Evolutionary conservation across 2,113 vertebrate genomes (phyloP).

Genomic region (Oryzias melastigma): DNA sequence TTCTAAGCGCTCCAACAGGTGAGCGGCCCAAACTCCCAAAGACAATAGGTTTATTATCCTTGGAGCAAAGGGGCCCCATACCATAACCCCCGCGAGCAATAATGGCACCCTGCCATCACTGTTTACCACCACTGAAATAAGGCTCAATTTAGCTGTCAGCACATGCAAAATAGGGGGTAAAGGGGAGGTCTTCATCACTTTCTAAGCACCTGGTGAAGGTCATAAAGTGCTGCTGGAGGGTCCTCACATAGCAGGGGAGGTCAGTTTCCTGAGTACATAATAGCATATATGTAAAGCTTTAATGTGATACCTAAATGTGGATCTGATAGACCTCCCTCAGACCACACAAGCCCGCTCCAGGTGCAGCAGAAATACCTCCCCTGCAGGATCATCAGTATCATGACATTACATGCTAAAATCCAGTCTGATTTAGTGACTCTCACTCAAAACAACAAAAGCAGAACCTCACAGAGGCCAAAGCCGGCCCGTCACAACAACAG

Average conservation of each 20-base stretch:
- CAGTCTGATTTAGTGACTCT: slow-evolving; percentile 60
- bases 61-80: slow-evolving; percentile 36
- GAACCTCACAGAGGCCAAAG: slow-evolving; percentile 44
- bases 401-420: slow-evolving; percentile 62
- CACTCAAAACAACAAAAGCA: slow-evolving; percentile 64
- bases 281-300: slow-evolving; percentile 19
- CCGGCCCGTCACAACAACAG: slow-evolving; percentile 66
- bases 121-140: slow-evolving; percentile 59
- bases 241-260: slow-evolving; percentile 51
- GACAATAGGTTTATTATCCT: slow-evolving; percentile 74
- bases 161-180: slow-evolving; percentile 51
- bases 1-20: slow-evolving; percentile 63
- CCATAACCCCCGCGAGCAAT: slow-evolving; percentile 40
- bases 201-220: slow-evolving; percentile 61
- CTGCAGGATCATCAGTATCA: slow-evolving; percentile 33
- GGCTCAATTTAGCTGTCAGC: slow-evolving; percentile 77
- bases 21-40: slow-evolving; percentile 44
- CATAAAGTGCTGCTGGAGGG: slow-evolving; percentile 46
- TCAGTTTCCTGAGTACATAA: slow-evolving; percentile 63
- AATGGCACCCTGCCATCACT: slow-evolving; percentile 60
- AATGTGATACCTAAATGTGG: slow-evolving; percentile 62
- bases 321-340: slow-evolving; percentile 52
- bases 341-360: slow-evolving; percentile 63
- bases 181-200: slow-evolving; percentile 26
- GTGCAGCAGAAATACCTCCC: slow-evolving; percentile 51